phyloP scores from a whole-genome alignment of 2,888 invertebrate species.

The Yponomeuta plumbellus region DNA sequence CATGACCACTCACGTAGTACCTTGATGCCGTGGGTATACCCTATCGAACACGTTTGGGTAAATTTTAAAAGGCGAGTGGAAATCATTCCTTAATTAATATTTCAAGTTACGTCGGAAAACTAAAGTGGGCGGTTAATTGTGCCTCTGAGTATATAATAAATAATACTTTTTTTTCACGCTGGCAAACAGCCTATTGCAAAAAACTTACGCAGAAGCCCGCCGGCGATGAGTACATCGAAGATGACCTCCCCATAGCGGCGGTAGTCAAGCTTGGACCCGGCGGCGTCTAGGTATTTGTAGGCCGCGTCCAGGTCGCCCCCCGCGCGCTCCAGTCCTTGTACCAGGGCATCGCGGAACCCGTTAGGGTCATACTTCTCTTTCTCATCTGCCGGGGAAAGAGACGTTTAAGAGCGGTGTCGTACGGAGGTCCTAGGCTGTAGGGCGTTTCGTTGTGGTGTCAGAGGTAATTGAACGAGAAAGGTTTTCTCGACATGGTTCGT shows the following conservation, averaged over 20 bases:
- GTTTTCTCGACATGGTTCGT: slow-evolving; percentile 54
- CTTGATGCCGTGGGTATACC: too few species aligned
- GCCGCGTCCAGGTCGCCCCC: slow-evolving; percentile 96
- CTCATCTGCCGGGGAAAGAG: slow-evolving; percentile 85
- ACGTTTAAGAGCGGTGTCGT: neutral
- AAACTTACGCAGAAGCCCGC: slow-evolving; percentile 90
- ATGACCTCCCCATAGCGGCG: slow-evolving; percentile 98
- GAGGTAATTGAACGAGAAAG: slow-evolving; percentile 25
- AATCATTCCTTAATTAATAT: too few species aligned
- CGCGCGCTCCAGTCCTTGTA: slow-evolving; percentile 96
- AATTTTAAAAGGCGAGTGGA: too few species aligned
- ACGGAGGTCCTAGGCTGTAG: neutral
- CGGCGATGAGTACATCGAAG: slow-evolving; percentile 98
- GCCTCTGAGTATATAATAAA: too few species aligned
- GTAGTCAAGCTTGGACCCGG: slow-evolving; percentile 97
- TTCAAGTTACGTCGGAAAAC: too few species aligned
- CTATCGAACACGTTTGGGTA: too few species aligned
- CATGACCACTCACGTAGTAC: too few species aligned
- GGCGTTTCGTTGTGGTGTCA: neutral
- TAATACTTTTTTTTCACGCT: too few species aligned
- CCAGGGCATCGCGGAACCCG: slow-evolving; percentile 98
- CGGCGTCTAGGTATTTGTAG: slow-evolving; percentile 94
- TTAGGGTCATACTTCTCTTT: slow-evolving; percentile 99
- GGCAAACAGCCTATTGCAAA: neutral
- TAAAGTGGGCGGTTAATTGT: too few species aligned